These are phyloP conservation scores for Perca flavescens DNA, from an alignment of 2,113 vertebrate genomes.

Conservation along the genomic window DNA sequence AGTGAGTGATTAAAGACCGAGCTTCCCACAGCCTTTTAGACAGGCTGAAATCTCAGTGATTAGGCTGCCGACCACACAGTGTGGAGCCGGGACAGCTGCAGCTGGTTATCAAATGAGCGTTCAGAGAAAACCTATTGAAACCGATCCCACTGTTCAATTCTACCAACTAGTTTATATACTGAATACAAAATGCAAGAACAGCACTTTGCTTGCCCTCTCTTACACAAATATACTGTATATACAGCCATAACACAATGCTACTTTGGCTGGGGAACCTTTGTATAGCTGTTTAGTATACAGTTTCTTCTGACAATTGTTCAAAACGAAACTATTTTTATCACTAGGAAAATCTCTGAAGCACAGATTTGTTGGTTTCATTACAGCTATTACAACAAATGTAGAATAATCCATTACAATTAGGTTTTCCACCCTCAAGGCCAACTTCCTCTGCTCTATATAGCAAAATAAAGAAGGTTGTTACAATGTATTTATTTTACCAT, in stretches of 20 bases:
- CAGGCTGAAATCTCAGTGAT: constrained; percentile 70
- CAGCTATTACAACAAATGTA: constrained; percentile 4
- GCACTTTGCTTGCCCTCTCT: not conserved
- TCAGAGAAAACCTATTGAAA: constrained; percentile 43
- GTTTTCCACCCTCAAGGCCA: not conserved
- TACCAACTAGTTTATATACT: not conserved
- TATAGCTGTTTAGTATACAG: constrained; percentile 9
- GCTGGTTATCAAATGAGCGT: constrained; percentile 59
- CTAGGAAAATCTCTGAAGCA: constrained; percentile 41
- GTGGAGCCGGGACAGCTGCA: constrained; percentile 69
- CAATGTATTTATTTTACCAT: constrained; percentile 24
- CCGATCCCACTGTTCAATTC: not conserved
- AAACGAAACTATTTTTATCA: constrained; percentile 37
- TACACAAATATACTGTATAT: not conserved
- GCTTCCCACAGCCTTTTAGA: constrained; percentile 58
- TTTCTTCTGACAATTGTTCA: constrained; percentile 18
- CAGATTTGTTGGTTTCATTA: constrained; percentile 34
- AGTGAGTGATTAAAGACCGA: constrained; percentile 58
- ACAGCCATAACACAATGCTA: not conserved
- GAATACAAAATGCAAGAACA: not conserved
- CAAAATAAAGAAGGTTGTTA: constrained; percentile 3
- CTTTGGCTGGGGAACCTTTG: not conserved
- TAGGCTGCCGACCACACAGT: constrained; percentile 63
- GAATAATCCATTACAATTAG: not conserved
- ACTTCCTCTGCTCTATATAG: not conserved